Base-by-base conservation (phyloP, 2,797 vertebrate species). In the Sebastes steindachneri region DNA sequence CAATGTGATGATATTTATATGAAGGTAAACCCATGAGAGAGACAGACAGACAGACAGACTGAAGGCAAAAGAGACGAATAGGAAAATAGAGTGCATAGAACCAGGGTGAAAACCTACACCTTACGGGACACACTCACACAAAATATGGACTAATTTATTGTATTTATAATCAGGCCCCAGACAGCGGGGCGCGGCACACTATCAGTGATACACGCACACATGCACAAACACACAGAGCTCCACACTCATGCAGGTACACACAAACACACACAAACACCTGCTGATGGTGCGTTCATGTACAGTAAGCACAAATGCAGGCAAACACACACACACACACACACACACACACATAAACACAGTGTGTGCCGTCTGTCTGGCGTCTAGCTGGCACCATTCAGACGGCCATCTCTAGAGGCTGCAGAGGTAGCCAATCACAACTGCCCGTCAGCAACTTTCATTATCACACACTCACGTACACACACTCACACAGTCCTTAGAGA, bases 301-400 rank as follows among this genome's bases (percentile, higher is more conserved):
- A 19, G 45, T 48, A 48, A 26, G 54, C 75, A 33, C 17, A 71
- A 74, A 80, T 11, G 29, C 70, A 72, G 19, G 31, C 58, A 73
- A 45, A 82, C 15, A 58, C n/a, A 63, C 68, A 74, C 73, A 74
- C 73, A 58, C 35, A 55, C 37, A 72, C 53, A 79, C 60, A 48
- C 63, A 79, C 77, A 77, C 73, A 65, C 73, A 67, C 75, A 67
- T 15, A 25, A n/a, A 81, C 82, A 83, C 74, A 88, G 28, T 55
- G 68, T 51, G 76, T 81, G 76, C 87, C 54, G 88, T 74, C 89
- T 88, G 91, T 87, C 89, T 91, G 95, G 89, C 90, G 89, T 94
- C 93, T 87, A 64, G 57, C 91, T 92, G 93, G 90, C 91, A 92
- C 93, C 91, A 53, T 88, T 86, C 67, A 91, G 91, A 78, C 88